Evolutionary conservation across 2,888 invertebrate species (phyloP), one percentile per base, ranked within the genome.

Genomic region (Melieria picta): DNA sequence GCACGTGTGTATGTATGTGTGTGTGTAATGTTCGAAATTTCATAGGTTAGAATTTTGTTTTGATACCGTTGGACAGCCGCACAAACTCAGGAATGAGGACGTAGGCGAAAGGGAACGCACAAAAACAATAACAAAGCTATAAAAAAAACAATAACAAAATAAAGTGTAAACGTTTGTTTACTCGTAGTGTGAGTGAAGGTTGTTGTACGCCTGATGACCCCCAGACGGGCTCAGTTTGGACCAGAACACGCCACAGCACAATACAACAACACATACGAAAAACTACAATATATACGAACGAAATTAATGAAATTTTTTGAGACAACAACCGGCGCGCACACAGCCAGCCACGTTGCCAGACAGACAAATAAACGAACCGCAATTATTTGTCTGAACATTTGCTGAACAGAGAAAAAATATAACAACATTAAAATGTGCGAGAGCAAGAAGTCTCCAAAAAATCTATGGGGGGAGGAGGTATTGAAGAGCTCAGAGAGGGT

Each of bases 171-270:
- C 10, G 10, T 61, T 61, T 61, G 45, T 16, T 61, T 16, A 61
- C 45, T 61, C 10, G 45, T 11, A 42, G 30, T 16, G 5, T 48
- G 48, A 63, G 63, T 63, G 63, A 63, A 63, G 63, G 63, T 13
- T 63, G 63, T 63, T 63, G 48, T 13, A 46, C 63, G 63, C 63
- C 63, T n/a, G 48, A 48, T 63, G 63, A 63, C 63, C 63, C 63
- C 63, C 63, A 63, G 48, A 63, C 47, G 10, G 30, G 30, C 30
- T 3, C 30, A 30, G 30, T 30, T 30, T 48, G n/a, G 11, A 63
- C 7, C n/a, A 48, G 48, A 11, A 63, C 47, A 46, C 11, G 13
- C 46, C 48, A 13, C 48, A 1, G n/a, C 46, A n/a, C 11, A 48
- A 4, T 13, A 30, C 9, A 48, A 13, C 5, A 13, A 43, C 6